phyloP scores from a whole-genome alignment of 1,140 invertebrate species.

The Oncopeltus fasciatus region DNA sequence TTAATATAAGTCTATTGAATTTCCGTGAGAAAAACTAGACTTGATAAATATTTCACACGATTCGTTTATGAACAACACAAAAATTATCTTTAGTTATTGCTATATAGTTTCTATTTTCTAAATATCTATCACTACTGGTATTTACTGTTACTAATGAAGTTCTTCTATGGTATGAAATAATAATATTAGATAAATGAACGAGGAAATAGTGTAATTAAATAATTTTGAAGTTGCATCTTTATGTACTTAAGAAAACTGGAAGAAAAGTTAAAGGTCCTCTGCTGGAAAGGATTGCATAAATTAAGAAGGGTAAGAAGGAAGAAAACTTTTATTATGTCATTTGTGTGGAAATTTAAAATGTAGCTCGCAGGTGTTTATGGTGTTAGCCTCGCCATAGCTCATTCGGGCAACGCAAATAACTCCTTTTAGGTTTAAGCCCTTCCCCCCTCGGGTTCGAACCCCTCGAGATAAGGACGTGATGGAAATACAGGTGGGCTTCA shows the following conservation, averaged over 20 bases:
- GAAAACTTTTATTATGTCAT: slow-evolving; percentile 10
- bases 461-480: slow-evolving; percentile 1
- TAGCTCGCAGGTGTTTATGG: slow-evolving; percentile 5
- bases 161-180: too few relatives aligned
- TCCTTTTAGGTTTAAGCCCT: too few relatives aligned
- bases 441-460: not conserved
- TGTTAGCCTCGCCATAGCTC: slow-evolving; percentile 2
- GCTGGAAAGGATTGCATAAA: not conserved
- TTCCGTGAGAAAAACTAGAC: too few relatives aligned
- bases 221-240: not conserved
- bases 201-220: not conserved
- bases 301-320: not conserved
- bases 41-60: too few relatives aligned
- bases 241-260: not conserved
- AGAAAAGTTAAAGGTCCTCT: too few relatives aligned
- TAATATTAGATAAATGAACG: not conserved
- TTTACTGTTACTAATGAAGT: too few relatives aligned
- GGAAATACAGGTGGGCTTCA: not conserved
- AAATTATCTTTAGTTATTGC: too few relatives aligned
- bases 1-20: too few relatives aligned
- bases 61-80: too few relatives aligned
- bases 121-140: too few relatives aligned
- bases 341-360: slow-evolving; percentile 5
- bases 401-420: not conserved
- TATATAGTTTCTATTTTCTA: too few relatives aligned